These are phyloP conservation scores for Actinia tenebrosa DNA, from an alignment of 64 coral and sea anemone genomes.

Conservation along the genomic window DNA sequence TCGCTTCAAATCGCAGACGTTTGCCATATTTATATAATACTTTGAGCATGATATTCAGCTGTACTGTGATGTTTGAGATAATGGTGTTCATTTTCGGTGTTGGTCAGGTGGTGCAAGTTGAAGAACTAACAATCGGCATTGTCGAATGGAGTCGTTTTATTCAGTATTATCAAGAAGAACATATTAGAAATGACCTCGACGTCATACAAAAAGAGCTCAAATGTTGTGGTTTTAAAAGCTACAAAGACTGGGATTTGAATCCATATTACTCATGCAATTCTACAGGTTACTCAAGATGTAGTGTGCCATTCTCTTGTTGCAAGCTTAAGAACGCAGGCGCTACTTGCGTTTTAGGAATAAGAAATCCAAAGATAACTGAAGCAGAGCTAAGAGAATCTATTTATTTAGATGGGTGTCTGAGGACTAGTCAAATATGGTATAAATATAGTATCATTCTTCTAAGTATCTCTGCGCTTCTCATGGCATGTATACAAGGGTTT, in stretches of 20 bases:
- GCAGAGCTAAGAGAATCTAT: neutral
- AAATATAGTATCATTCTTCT: neutral
- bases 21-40: neutral
- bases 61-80: neutral
- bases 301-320: conserved; percentile 24
- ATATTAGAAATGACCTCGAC: neutral
- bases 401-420: conserved; percentile 12
- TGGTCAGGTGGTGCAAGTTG: neutral
- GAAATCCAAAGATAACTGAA: neutral
- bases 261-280: conserved; percentile 20
- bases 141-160: conserved; percentile 24
- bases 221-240: conserved; percentile 34
- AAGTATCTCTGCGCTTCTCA: neutral
- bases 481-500: neutral
- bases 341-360: neutral
- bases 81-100: neutral
- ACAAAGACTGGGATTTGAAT: neutral
- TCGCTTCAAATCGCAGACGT: neutral
- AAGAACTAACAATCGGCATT: neutral
- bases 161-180: conserved; percentile 28
- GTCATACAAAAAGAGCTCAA: conserved; percentile 2
- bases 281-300: neutral
- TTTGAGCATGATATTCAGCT: neutral
- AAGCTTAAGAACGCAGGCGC: neutral
- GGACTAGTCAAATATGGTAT: conserved; percentile 22